Conservation (phyloP, 2,113 vertebrate genomes). For the Micronycteris hirsuta region DNA sequence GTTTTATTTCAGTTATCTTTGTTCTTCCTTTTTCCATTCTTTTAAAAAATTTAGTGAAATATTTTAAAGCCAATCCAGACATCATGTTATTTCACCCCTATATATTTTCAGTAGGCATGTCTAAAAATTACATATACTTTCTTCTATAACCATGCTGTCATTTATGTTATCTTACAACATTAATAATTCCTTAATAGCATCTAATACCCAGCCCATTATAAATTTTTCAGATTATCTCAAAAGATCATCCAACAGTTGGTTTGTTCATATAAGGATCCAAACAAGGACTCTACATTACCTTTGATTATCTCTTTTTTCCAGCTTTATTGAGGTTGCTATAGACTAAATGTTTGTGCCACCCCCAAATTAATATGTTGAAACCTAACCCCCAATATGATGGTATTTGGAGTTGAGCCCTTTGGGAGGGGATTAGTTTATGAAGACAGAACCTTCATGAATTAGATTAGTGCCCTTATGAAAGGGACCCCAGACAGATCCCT, state of each 20-base stretch:
- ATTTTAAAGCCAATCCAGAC: neutral
- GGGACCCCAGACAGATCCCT: neutral
- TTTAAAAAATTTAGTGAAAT: neutral
- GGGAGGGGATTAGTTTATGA: neutral
- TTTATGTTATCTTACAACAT: neutral
- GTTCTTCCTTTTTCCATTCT: neutral
- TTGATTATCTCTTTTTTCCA: neutral
- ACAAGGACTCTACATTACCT: neutral
- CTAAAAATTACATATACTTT: slow-evolving; percentile 1
- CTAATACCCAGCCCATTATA: neutral
- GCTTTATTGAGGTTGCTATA: neutral
- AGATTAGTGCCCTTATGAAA: neutral
- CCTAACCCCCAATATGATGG: neutral
- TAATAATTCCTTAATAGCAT: neutral
- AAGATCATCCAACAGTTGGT: neutral
- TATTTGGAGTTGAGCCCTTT: too few species aligned
- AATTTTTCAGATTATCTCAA: slow-evolving; percentile 8
- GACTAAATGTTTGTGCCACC: neutral
- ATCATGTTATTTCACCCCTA: neutral
- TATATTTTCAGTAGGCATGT: neutral
- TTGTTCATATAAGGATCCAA: slow-evolving; percentile 23
- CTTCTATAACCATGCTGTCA: neutral
- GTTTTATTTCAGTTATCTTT: neutral
- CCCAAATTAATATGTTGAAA: neutral
- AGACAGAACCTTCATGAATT: neutral